phyloP scores from a whole-genome alignment of 1,140 invertebrate genomes.

The Neodiprion fabricii region DNA sequence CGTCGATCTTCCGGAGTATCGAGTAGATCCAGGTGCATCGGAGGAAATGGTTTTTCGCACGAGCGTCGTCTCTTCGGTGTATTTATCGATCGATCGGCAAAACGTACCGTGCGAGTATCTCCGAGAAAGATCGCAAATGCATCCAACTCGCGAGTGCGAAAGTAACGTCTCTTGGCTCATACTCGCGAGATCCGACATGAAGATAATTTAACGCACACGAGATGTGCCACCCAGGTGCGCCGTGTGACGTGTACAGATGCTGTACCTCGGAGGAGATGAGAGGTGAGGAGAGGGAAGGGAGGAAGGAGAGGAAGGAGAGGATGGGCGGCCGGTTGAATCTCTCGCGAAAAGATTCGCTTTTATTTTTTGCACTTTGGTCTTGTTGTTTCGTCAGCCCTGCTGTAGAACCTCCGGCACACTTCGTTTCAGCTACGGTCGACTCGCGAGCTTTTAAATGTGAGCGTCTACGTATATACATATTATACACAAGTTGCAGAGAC shows the following conservation, averaged over 20 bases:
- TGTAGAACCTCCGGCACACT: background rate
- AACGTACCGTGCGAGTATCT: background rate
- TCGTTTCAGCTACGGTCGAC: background rate
- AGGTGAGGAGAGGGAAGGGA: no score
- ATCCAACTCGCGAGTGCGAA: background rate
- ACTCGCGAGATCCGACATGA: background rate
- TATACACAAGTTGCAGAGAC: no score
- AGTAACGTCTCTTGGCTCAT: background rate
- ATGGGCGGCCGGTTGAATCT: background rate
- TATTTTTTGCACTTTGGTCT: background rate
- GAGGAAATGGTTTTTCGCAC: background rate
- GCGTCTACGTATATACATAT: no score
- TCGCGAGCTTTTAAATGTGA: no score
- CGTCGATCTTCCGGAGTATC: background rate
- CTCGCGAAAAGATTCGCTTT: background rate
- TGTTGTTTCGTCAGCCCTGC: background rate
- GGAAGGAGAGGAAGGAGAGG: background rate
- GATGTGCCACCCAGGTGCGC: constrained; percentile 6
- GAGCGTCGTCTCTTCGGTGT: background rate
- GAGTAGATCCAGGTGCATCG: background rate
- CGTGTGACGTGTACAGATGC: background rate
- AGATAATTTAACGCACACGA: constrained; percentile 3
- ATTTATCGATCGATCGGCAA: background rate
- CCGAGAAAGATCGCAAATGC: background rate
- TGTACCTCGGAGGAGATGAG: background rate